Base-by-base conservation (phyloP, 1,140 invertebrate genomes). In the Stegodyphus mimosarum region DNA sequence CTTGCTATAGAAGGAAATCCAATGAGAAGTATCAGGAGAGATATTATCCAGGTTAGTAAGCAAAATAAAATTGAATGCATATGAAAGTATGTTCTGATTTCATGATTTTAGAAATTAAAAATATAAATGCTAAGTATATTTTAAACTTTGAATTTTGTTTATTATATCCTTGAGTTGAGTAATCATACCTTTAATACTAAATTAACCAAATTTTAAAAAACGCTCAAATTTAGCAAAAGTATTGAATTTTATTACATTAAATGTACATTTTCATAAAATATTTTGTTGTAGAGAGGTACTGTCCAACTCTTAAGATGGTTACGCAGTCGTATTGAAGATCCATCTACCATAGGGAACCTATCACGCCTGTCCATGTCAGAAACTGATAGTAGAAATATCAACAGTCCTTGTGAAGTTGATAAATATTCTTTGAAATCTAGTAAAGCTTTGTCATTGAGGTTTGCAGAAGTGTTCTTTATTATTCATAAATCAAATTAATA, bases 1-100 rank as follows among this genome's bases (percentile, higher is more conserved):
- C 92, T 98, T 64, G 93, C 94, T 84, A 91, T 98, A 66, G 95
- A 97, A 74, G 97, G 96, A 1, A 98, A 98, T 91, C 94, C 95
- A 87, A 91, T 97, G 86, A 92, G 94, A 88, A 93, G 93, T 48
- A 93, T 96, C 60, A 91, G 95, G 75, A 92, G 93, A 72, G 95
- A 96, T 89, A 94, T 96, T 67, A 91, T 96, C 66, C 92, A 94
- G 77, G 88, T 89, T 80, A 77, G 87, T 75, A 33, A 33, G 3
- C 3, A 33, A 33, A 33, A 1, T 33, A 33, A 33, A 33, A 33
- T 33, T 33, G 1, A 33, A 33, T 33, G 33, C 33, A 33, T 33
- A 33, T 33, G 3, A 33, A 33, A 33, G 33, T 33, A 3, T 33
- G 1, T 33, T 33, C 33, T 33, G 33, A 33, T 33, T 33, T 33